These are phyloP conservation scores for Tragopan temminckii DNA, from an alignment of 2,797 vertebrate species.

Conservation along the genomic window DNA sequence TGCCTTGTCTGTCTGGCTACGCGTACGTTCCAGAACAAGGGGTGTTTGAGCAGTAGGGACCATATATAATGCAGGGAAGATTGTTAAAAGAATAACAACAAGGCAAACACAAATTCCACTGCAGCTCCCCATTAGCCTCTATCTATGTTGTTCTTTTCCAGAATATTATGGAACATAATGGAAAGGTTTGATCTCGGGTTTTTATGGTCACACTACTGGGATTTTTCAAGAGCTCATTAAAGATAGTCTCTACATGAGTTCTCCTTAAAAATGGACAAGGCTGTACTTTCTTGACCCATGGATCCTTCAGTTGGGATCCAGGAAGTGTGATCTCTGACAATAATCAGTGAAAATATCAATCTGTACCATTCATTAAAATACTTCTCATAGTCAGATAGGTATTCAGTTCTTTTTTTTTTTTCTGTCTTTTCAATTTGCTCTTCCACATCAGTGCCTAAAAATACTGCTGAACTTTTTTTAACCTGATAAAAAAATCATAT, in stretches of 20 bases:
- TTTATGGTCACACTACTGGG: rapidly evolving
- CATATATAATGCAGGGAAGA: rapidly evolving
- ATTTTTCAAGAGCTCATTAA: neutral
- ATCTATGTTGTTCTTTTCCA: neutral
- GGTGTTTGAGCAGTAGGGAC: neutral
- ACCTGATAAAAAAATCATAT: constrained; percentile 72
- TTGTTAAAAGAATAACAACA: neutral
- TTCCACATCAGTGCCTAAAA: constrained; percentile 35
- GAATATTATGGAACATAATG: neutral
- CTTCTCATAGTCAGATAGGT: neutral
- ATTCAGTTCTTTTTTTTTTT: neutral
- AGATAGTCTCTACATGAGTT: neutral
- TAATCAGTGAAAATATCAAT: neutral
- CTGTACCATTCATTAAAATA: neutral
- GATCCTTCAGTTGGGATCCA: neutral
- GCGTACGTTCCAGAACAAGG: neutral
- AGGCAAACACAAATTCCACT: neutral
- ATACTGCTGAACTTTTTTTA: constrained; percentile 43
- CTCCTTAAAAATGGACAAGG: neutral
- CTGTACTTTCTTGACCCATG: neutral
- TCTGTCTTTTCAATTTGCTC: constrained; percentile 41
- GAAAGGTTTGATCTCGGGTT: neutral
- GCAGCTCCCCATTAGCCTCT: neutral
- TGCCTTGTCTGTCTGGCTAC: neutral
- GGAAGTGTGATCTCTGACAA: neutral